phyloP scores from a whole-genome alignment of 2,797 vertebrate genomes.

The Hemibagrus guttatus region DNA sequence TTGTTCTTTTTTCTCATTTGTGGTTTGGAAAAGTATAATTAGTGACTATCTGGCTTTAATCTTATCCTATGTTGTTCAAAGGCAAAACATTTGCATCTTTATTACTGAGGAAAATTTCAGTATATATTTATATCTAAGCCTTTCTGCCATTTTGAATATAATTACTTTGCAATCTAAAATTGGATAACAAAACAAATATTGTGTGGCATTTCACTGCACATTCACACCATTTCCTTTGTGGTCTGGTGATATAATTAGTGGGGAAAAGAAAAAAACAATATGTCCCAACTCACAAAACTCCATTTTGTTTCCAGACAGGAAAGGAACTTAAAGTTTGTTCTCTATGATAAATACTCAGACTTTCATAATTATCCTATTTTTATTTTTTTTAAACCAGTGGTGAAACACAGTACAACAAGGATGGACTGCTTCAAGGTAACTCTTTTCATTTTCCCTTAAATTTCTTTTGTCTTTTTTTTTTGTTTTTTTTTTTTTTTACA shows the following conservation, averaged over 20 bases:
- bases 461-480: no score
- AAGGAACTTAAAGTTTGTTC: background rate
- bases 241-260: background rate
- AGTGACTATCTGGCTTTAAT: background rate
- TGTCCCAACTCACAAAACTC: background rate
- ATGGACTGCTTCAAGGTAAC: constrained; percentile 88
- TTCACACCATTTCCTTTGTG: background rate
- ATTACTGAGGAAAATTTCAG: background rate
- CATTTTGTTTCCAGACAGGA: background rate
- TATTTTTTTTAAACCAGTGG: constrained; percentile 72
- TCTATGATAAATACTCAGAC: background rate
- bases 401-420: constrained; percentile 89
- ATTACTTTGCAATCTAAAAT: background rate
- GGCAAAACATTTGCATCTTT: background rate
- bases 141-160: background rate
- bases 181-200: background rate
- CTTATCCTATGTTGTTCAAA: background rate
- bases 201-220: background rate
- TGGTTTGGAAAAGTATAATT: background rate
- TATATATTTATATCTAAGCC: background rate
- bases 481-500: no score
- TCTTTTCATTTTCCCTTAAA: no score
- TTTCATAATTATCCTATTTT: background rate
- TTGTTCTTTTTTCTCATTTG: background rate
- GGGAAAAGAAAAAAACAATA: background rate